Percentiles rank a stretch among this genome's conserved stretches.
Evolutionary conservation across 2,113 vertebrate species (phyloP).

Genomic region (Ammodytes marinus): DNA sequence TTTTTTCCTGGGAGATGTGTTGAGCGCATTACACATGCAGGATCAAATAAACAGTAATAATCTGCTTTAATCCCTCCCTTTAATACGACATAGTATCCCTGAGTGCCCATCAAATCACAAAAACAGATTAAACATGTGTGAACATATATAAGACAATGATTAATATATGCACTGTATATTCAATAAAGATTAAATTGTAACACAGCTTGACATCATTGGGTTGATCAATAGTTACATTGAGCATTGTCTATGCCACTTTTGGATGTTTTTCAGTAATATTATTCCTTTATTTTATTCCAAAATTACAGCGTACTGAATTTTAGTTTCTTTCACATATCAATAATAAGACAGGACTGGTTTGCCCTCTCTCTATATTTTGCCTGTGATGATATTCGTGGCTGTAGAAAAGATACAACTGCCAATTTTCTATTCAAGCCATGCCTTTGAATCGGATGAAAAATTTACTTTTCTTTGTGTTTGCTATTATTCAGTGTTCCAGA

Average conservation of each 20-base stretch:
- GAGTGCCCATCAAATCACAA: constrained; percentile 26
- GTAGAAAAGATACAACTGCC: background rate
- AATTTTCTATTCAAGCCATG: background rate
- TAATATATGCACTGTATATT: background rate
- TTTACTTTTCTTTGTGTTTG: constrained; percentile 15
- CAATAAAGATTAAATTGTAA: background rate
- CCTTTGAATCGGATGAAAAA: constrained; percentile 23
- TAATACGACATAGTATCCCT: constrained; percentile 3
- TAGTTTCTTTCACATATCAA: background rate
- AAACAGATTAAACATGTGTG: background rate
- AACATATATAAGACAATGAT: background rate
- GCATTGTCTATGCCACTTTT: background rate
- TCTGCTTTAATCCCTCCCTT: constrained; percentile 37
- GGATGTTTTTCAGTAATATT: background rate
- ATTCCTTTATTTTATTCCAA: background rate
- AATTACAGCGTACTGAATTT: background rate
- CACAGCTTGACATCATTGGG: background rate
- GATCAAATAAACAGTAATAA: constrained; percentile 44
- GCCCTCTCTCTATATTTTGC: background rate
- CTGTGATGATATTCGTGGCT: background rate
- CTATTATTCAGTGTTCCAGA: constrained; percentile 5
- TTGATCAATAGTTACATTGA: background rate
- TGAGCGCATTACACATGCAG: constrained; percentile 9
- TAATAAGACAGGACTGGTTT: background rate
- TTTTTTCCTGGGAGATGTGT: constrained; percentile 21